Evolutionary conservation across 2,797 vertebrate species (phyloP), one percentile per base, ranked within the genome.

Genomic region (Anas flavirostris): DNA sequence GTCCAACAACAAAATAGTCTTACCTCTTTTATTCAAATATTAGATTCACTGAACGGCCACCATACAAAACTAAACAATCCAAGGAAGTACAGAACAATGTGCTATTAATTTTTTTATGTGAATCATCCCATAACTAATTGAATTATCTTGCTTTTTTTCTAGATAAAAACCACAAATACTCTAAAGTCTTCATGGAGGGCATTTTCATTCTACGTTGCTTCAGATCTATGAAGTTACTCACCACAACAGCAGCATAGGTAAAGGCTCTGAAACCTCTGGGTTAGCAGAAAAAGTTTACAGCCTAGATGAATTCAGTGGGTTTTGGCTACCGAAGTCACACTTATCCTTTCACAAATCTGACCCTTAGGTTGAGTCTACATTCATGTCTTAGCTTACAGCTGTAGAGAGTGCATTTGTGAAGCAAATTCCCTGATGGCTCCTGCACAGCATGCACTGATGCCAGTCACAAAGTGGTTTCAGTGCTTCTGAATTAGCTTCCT

Each of bases 401-500:
- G 70, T 14, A 75, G 48, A 50, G 23, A 50, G 29, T 7, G 52
- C 25, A 73, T 91, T 91, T 94, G 90, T 90, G 75, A 96, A 82
- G 88, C 90, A 84, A 94, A 91, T 93, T 83, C 53, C 64, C 52
- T 29, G 46, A 46, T 3, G 0, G 13, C 63, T 82, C 86, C 90
- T 82, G 60, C 83, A 68, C 83, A 84, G 90, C 75, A 26, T 8
- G 88, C 52, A 19, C 59, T 1, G 37, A 66, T 74, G 22, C 50
- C 52, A 16, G 28, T 5, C 80, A 91, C 88, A 94, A 94, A 91
- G 93, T 46, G 2, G 12, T 39, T 53, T 37, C 39, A 90, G 55
- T 55, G 90, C 90, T 56, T 75, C 67, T 74, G 90, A 94, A 85
- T 94, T 91, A 95, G 64, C 78, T 91, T 77, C 86, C 81, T 95